Percentiles rank a stretch among this genome's conserved stretches.
Conservation (phyloP, 2,888 invertebrate species). For the Pseudanteris insignis region DNA sequence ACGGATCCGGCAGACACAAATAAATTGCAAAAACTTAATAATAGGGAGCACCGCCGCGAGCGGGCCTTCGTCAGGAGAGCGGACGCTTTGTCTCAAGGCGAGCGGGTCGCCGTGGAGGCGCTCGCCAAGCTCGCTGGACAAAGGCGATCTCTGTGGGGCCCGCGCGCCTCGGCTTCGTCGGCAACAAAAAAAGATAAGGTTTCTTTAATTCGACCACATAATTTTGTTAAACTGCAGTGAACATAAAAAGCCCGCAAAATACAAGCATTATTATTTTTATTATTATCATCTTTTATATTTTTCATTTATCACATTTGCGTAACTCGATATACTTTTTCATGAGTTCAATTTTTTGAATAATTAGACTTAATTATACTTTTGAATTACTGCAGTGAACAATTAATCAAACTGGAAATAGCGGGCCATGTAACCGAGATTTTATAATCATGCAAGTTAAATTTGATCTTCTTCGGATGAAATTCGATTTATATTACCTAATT, state of each 20-base stretch:
- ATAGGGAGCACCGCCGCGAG: constrained; percentile 59
- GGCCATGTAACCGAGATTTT: too few species aligned
- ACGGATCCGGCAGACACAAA: constrained; percentile 62
- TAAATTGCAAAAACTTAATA: constrained; percentile 66
- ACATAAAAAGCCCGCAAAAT: constrained; percentile 10
- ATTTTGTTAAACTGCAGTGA: constrained; percentile 42
- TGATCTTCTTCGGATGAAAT: too few species aligned
- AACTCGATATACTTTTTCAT: too few species aligned
- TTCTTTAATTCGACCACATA: constrained; percentile 47
- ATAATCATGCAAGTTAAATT: too few species aligned
- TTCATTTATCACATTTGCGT: too few species aligned
- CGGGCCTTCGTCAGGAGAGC: constrained; percentile 46
- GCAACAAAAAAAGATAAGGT: constrained; percentile 34
- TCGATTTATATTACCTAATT: too few species aligned
- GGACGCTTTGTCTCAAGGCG: constrained; percentile 63
- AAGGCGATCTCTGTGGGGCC: constrained; percentile 48
- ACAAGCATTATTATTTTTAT: constrained; percentile 9
- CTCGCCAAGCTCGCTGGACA: constrained; percentile 53
- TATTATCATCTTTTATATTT: too few species aligned
- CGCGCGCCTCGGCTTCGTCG: constrained; percentile 2
- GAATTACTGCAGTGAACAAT: too few species aligned
- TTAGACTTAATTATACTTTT: too few species aligned
- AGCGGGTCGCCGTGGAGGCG: constrained; percentile 58
- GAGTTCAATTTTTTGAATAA: too few species aligned
- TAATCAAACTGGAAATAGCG: too few species aligned